Evolutionary conservation across 2,113 vertebrate genomes (phyloP).

Genomic region (Noturus placidus): DNA sequence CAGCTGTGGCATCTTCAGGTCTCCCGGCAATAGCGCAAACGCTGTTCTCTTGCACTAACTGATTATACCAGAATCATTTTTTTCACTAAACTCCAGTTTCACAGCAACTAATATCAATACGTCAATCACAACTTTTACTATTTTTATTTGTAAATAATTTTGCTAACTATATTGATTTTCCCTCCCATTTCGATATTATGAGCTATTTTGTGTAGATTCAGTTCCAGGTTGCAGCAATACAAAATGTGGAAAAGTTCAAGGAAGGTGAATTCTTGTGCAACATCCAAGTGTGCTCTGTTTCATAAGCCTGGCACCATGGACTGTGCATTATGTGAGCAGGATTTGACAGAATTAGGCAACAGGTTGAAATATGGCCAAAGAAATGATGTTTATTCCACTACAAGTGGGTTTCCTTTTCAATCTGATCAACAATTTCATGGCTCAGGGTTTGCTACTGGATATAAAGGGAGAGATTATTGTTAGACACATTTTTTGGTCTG

Average conservation of each 20-base stretch:
- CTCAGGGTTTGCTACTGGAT: background rate
- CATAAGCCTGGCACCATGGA: background rate
- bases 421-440: background rate
- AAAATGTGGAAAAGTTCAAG: background rate
- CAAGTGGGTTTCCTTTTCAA: background rate
- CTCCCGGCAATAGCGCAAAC: background rate
- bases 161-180: background rate
- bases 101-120: background rate
- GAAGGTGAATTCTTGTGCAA: background rate
- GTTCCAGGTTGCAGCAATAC: background rate
- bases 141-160: background rate
- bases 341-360: conserved; percentile 1
- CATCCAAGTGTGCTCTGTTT: background rate
- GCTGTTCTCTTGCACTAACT: background rate
- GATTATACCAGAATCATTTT: background rate
- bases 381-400: background rate
- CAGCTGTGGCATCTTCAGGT: background rate
- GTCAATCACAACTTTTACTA: background rate
- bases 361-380: background rate
- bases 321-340: background rate
- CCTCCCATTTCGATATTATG: background rate
- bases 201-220: background rate
- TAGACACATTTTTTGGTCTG: background rate
- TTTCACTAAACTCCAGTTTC: background rate
- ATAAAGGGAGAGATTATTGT: background rate